Evolutionary conservation across 2,113 vertebrate species (phyloP).

Genomic region (Sebastes fasciatus): DNA sequence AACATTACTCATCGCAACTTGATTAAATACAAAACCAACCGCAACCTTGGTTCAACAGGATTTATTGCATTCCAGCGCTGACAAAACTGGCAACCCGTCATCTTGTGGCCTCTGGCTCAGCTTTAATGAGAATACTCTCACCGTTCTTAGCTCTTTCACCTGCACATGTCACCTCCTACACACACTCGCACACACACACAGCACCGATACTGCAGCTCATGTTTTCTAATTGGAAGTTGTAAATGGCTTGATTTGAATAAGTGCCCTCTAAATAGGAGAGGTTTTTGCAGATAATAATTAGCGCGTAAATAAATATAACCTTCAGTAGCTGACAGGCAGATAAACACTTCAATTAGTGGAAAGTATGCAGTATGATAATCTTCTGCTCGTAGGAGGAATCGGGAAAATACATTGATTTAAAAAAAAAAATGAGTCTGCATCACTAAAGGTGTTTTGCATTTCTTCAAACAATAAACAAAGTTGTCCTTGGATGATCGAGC

Average conservation of each 20-base stretch:
- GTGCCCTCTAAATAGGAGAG: slow-evolving; percentile 19
- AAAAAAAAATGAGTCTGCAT: background rate
- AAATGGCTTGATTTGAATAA: slow-evolving; percentile 31
- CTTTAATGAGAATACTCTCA: slow-evolving; percentile 52
- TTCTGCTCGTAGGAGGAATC: background rate
- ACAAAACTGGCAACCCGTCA: slow-evolving; percentile 49
- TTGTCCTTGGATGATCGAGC: background rate
- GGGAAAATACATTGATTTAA: background rate
- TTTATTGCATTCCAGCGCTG: slow-evolving; percentile 64
- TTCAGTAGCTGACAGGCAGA: background rate
- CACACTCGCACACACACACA: slow-evolving; percentile 15
- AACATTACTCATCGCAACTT: slow-evolving; percentile 26
- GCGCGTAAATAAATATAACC: slow-evolving; percentile 20
- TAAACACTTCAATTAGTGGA: slow-evolving; percentile 7
- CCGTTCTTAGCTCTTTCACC: slow-evolving; percentile 37
- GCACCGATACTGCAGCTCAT: background rate
- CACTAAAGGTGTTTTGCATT: background rate
- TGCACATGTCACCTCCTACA: slow-evolving; percentile 23
- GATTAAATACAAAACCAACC: slow-evolving; percentile 41
- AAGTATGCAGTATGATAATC: background rate
- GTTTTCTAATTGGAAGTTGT: slow-evolving; percentile 33
- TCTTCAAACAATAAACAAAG: background rate
- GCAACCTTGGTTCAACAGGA: slow-evolving; percentile 42
- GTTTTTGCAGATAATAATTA: slow-evolving; percentile 35
- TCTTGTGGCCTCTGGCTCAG: slow-evolving; percentile 52